Percentiles rank a stretch among this genome's conserved stretches.
phyloP scores from a whole-genome alignment of 2,797 vertebrate genomes.

The Coreius guichenoti region DNA sequence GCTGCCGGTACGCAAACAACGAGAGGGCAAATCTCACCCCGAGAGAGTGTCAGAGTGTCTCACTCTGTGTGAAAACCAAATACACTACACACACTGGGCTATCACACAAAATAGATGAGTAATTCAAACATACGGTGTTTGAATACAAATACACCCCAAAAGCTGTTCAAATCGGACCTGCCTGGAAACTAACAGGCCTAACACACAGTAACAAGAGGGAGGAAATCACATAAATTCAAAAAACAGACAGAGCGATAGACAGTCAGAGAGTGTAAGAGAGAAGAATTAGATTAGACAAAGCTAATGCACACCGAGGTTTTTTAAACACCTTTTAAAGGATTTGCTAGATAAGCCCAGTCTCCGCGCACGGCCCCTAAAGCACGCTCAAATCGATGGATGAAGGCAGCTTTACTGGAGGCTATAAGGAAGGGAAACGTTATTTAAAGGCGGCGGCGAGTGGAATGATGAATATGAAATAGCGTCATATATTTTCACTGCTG shows the following conservation, averaged over 20 bases:
- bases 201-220: not conserved
- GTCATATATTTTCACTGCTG: slow-evolving; percentile 58
- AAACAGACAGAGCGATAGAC: not conserved
- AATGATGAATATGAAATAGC: slow-evolving; percentile 71
- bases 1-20: slow-evolving; percentile 19
- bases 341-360: slow-evolving; percentile 75
- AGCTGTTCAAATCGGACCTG: slow-evolving; percentile 77
- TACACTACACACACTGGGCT: slow-evolving; percentile 74
- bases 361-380: slow-evolving; percentile 69
- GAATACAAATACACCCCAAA: slow-evolving; percentile 76
- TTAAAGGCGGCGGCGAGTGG: slow-evolving; percentile 70
- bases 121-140: slow-evolving; percentile 71
- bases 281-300: slow-evolving; percentile 63
- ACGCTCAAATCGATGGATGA: slow-evolving; percentile 75
- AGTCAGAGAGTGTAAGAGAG: not conserved
- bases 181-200: not conserved
- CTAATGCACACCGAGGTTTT: slow-evolving; percentile 71
- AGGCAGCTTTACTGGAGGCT: slow-evolving; percentile 73
- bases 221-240: not conserved
- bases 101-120: slow-evolving; percentile 73
- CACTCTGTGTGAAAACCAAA: slow-evolving; percentile 74
- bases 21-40: slow-evolving; percentile 6
- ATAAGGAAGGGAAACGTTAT: slow-evolving; percentile 67
- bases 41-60: slow-evolving; percentile 71
- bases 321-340: slow-evolving; percentile 79